Percentiles rank a stretch among this genome's conserved stretches.
These are phyloP conservation scores for Hemiprocne comata DNA, from an alignment of 2,113 vertebrate genomes.

Conservation along the genomic window DNA sequence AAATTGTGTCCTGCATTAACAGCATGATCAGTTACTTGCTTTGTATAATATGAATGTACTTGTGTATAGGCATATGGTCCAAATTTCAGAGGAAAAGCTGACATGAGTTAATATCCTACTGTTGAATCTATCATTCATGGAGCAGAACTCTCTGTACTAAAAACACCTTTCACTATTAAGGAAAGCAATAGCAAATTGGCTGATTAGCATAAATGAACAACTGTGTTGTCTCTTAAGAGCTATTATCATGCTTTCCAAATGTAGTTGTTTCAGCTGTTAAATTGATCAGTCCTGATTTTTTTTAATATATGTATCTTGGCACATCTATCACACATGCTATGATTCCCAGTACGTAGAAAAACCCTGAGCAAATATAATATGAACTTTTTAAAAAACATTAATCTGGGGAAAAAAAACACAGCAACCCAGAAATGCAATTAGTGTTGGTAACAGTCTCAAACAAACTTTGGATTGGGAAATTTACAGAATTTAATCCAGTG, in stretches of 20 bases:
- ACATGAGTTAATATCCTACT: conserved; percentile 21
- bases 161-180: conserved; percentile 58
- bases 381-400: conserved; percentile 66
- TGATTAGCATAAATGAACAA: conserved; percentile 66
- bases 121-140: conserved; percentile 26
- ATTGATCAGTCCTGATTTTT: conserved; percentile 29
- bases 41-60: background rate
- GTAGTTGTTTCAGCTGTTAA: conserved; percentile 50
- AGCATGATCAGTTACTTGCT: background rate
- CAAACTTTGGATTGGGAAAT: conserved; percentile 64
- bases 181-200: conserved; percentile 52
- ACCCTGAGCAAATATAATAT: conserved; percentile 68
- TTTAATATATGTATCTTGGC: conserved; percentile 60
- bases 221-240: conserved; percentile 40
- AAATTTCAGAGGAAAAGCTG: background rate
- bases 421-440: conserved; percentile 59
- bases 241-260: conserved; percentile 55
- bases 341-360: conserved; percentile 63
- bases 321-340: conserved; percentile 41
- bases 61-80: background rate
- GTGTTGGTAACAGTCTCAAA: conserved; percentile 59
- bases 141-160: conserved; percentile 8
- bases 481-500: conserved; percentile 62
- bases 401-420: background rate
- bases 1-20: background rate